These are phyloP conservation scores for Babylonia areolata DNA, from an alignment of 1,140 invertebrate genomes.

Conservation along the genomic window DNA sequence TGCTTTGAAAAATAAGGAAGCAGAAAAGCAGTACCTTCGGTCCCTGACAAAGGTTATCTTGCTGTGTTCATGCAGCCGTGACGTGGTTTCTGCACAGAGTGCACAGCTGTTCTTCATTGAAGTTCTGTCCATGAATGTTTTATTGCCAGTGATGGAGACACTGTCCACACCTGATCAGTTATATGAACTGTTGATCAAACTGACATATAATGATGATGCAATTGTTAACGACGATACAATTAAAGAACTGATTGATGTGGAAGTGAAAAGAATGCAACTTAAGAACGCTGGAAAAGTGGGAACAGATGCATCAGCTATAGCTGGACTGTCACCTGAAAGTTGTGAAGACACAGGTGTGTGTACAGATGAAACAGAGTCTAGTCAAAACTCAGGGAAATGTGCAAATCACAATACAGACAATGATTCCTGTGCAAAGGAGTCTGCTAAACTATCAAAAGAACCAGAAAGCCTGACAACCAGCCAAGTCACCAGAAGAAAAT, in stretches of 20 bases:
- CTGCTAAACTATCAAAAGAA: not conserved
- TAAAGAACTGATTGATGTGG: conserved; percentile 28
- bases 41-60: conserved; percentile 50
- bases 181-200: conserved; percentile 55
- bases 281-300: not conserved
- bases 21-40: conserved; percentile 51
- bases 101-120: conserved; percentile 51
- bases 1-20: conserved; percentile 46
- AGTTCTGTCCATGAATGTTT: conserved; percentile 55
- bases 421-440: not conserved
- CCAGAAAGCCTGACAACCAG: not conserved
- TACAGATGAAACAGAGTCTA: not conserved
- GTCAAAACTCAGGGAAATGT: not conserved
- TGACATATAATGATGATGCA: conserved; percentile 51
- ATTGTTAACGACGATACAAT: conserved; percentile 16
- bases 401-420: not conserved
- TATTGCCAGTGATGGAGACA: conserved; percentile 52
- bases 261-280: conserved; percentile 15
- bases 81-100: conserved; percentile 44
- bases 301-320: not conserved
- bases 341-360: not conserved
- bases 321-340: not conserved
- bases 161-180: conserved; percentile 56
- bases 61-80: conserved; percentile 33
- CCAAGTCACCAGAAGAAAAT: not conserved